Base-by-base conservation (phyloP, 2,113 vertebrate species). In the Diphyllodes magnificus region DNA sequence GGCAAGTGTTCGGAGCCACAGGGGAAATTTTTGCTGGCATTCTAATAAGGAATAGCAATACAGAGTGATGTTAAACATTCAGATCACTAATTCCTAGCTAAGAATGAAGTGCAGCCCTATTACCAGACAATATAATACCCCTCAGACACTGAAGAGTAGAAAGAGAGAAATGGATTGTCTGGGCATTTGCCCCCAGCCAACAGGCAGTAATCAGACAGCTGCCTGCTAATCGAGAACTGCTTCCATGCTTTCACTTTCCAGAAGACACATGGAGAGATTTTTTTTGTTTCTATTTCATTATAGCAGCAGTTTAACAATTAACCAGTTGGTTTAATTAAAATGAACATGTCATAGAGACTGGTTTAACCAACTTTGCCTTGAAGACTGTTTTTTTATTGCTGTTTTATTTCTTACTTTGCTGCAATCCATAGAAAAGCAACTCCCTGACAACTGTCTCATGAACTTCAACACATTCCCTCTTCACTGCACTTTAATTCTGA, bases 1-100 rank as follows among this genome's bases (percentile, higher is more conserved):
- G 99, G 99, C 88, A 99, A 98, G 95, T 99, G 99, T 92, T 99
- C 99, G 0, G 97, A 99, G 56, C 99, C 99, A 60, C 99, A 99
- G 7, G 61, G 96, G 94, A 98, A 99, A 7, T 1, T 86, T 44
- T 80, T 21, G 35, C 96, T 97, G 95, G 96, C 95, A 92, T 95
- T 96, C 97, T 97, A 86, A 84, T 65, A 93, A 86, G 60, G 91
- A 96, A 95, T 25, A 90, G 90, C 78, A 93, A 89, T 81, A 95
- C 47, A 93, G 59, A 94, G 53, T 3, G 10, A 76, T 53, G 82
- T 96, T 93, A 95, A 93, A 94, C 60, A 94, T 92, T 92, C 90
- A 96, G 75, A 94, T 96, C 83, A 88, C 79, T 86, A 91, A 95
- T 65, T 82, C 53, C 88, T 30, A 88, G 73, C 73, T 72, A 88